Base-by-base conservation (phyloP, 2,113 vertebrate genomes). In the Thamnophis sirtalis region DNA sequence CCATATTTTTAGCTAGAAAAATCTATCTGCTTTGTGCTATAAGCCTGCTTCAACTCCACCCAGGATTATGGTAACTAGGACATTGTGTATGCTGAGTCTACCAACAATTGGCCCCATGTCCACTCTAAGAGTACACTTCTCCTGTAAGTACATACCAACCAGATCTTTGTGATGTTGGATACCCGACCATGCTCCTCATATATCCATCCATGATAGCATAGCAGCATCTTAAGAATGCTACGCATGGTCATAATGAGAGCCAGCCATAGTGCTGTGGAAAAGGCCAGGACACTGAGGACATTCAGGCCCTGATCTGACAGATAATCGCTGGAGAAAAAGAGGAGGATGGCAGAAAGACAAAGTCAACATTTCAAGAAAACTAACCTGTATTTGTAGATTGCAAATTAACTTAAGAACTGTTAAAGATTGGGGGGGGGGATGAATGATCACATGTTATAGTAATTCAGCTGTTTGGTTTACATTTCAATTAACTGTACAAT, bases 171-270 rank as follows among this genome's bases (percentile, higher is more conserved):
- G 95, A 97, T 98, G 53, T 96, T 98, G 68, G 98, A 98, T 97
- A 98, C 97, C 94, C 97, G 97, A 88, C 98, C 98, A 0, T 98
- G 98, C 90, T 98, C 97, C 95, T 99, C 98, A 0, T 98, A 98
- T 93, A 99, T 98, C 98, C 98, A 99, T 94, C 98, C 97, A 55
- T 99, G 98, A 94, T 99, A 99, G 56, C 98, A 98, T n/a, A 99
- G 97, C 10, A 99, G 98, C 94, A 98, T 97, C 96, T 98, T 98
- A 91, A 99, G 97, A 73, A 98, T 98, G 89, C 98, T 95, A 4
- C 98, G 98, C 96, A 99, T 98, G 26, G 98, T 98, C 96, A 98
- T 98, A 95, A 99, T 98, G 89, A 99, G 98, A 28, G 98, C 94
- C 50, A 98, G 97, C 98, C 98, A 99, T 0, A 99, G 96, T 90